phyloP scores from a whole-genome alignment of 1,140 invertebrate genomes.

The Bombus consobrinus region DNA sequence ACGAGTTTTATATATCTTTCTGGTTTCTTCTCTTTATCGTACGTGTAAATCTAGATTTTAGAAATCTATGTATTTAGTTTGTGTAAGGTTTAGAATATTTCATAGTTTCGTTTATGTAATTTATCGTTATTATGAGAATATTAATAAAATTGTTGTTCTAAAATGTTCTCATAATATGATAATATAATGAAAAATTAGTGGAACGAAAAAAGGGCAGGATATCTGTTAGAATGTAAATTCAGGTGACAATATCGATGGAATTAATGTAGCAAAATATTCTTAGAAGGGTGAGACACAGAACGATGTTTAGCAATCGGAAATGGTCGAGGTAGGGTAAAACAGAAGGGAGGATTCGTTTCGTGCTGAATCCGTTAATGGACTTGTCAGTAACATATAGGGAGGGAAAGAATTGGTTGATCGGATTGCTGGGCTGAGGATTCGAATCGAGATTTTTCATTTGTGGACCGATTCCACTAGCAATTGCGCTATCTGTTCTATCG shows the following conservation, averaged over 20 bases:
- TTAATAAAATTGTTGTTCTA: neutral
- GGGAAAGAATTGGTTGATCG: neutral
- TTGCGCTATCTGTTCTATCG: neutral
- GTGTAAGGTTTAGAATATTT: neutral
- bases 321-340: neutral
- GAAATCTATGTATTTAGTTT: neutral
- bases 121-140: neutral
- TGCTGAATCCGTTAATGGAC: conserved; percentile 1
- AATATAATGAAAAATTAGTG: too few species aligned
- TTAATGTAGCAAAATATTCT: neutral
- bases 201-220: too few species aligned
- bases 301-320: neutral
- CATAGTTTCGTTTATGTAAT: neutral
- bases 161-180: neutral
- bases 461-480: neutral
- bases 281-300: neutral
- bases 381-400: conserved; percentile 8
- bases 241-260: neutral
- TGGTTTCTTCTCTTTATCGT: neutral
- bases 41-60: neutral
- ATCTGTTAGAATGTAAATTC: neutral
- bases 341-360: neutral
- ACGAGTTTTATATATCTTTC: too few species aligned
- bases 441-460: conserved; percentile 15
- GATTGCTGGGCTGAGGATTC: neutral